Evolutionary conservation across 2,888 invertebrate genomes (phyloP), one percentile per base, ranked within the genome.

Genomic region (Desoria tigrina): DNA sequence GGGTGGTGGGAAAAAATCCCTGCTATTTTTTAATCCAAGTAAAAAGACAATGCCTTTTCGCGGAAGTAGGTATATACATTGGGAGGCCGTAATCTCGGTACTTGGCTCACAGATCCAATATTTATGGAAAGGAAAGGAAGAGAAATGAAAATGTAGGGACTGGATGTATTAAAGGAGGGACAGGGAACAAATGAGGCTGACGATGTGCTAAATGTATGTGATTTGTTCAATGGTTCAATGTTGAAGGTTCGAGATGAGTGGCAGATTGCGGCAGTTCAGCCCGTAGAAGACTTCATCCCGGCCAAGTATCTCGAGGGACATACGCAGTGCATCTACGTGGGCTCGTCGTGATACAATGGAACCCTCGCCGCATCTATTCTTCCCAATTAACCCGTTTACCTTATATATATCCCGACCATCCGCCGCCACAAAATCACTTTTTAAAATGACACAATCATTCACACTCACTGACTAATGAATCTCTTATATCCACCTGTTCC

Each of bases 251-350:
- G 90, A 27, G 86, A 87, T 67, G 88, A 88, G 61, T 86, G 89
- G 78, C 86, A 86, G 69, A 82, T 85, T 50, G 87, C 88, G 1
- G 88, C 87, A 66, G 84, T 89, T 2, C 84, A 85, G 37, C 90
- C 90, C 0, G 89, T 86, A 78, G 90, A 90, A 79, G 89, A 89
- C 78, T 86, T 85, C 9, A 83, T 84, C 76, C 82, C 84, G 18
- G 85, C 86, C 0, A 82, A 85, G 70, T 71, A 77, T 28, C 80
- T 84, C 37, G 82, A 84, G 68, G 86, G 86, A 67, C 82, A 83
- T 53, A 83, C 83, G 75, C 87, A 87, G 79, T 88, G 88, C 79
- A 85, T 76, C n/a, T 78, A 77, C 58, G 64, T 69, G 7, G 74
- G 71, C 21, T 69, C 75, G 61, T 74, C 75, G 61, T 74, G 73